Evolutionary conservation across 2,113 vertebrate species (phyloP).

Genomic region (Elgaria multicarinata): DNA sequence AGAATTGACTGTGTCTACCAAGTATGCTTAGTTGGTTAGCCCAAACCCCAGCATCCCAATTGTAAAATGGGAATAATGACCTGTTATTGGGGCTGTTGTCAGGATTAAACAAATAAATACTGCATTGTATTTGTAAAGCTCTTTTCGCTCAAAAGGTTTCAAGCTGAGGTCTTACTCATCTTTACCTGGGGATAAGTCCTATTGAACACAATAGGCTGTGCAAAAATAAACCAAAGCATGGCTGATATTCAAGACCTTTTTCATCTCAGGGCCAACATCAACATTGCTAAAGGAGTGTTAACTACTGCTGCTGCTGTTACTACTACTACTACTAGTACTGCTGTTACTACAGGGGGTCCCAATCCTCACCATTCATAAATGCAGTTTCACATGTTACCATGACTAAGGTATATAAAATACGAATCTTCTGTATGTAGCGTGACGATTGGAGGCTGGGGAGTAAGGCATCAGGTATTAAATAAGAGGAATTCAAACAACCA

Average conservation of each 20-base stretch:
- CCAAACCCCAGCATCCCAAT: not conserved
- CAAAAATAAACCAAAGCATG: not conserved
- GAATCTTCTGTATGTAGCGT: not conserved
- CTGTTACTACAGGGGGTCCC: too few relatives aligned
- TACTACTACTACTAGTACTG: not conserved
- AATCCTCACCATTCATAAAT: not conserved
- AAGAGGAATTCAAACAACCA: not conserved
- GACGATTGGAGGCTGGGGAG: fast-evolving
- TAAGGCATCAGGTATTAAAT: not conserved
- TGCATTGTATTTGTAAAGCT: not conserved
- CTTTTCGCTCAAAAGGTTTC: not conserved
- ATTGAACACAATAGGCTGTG: not conserved
- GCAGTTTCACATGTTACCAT: not conserved
- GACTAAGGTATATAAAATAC: not conserved
- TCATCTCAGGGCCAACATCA: not conserved
- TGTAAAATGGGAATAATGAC: not conserved
- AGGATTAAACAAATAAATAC: not conserved
- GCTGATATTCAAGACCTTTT: not conserved
- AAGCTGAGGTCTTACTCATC: not conserved
- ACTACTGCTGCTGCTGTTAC: not conserved
- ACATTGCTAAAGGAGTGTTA: not conserved
- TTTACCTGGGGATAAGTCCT: not conserved
- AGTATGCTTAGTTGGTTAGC: not conserved
- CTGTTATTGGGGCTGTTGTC: not conserved
- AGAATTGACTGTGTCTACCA: not conserved